Evolutionary conservation across 2,113 vertebrate species (phyloP).

Genomic region (Garra rufa): DNA sequence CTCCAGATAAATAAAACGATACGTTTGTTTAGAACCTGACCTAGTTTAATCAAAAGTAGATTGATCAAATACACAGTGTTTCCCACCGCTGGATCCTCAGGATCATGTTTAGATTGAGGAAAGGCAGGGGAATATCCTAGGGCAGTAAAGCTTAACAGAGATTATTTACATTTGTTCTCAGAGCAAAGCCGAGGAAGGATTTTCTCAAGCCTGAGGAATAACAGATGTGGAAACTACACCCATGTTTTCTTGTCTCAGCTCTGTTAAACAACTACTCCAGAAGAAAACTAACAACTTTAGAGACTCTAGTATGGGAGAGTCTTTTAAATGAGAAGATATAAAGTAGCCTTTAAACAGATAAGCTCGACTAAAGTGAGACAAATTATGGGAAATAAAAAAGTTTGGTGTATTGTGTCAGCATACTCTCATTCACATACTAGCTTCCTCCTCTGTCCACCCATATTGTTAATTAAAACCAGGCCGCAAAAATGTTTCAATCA

Average conservation of each 20-base stretch:
- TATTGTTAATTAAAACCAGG: neutral
- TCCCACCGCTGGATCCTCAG: conserved; percentile 8
- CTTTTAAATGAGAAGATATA: neutral
- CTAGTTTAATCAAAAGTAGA: conserved; percentile 39
- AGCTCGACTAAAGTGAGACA: neutral
- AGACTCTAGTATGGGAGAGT: neutral
- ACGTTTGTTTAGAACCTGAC: conserved; percentile 21
- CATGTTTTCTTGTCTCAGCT: conserved; percentile 33
- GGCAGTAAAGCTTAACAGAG: conserved; percentile 23
- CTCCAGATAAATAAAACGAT: conserved; percentile 18
- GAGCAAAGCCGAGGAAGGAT: conserved; percentile 1
- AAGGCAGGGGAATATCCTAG: neutral
- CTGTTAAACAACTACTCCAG: conserved; percentile 34
- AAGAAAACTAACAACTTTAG: conserved; percentile 21
- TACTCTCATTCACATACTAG: neutral
- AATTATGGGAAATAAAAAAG: neutral
- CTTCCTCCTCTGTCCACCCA: neutral
- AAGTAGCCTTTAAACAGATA: neutral
- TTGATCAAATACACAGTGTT: conserved; percentile 29
- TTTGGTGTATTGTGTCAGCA: neutral
- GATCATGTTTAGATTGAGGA: neutral
- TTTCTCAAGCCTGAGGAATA: conserved; percentile 33
- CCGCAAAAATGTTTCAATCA: neutral
- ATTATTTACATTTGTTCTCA: conserved; percentile 46
- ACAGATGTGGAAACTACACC: neutral